Evolutionary conservation across 2,797 vertebrate genomes (phyloP).

Genomic region (Anas bernieri): DNA sequence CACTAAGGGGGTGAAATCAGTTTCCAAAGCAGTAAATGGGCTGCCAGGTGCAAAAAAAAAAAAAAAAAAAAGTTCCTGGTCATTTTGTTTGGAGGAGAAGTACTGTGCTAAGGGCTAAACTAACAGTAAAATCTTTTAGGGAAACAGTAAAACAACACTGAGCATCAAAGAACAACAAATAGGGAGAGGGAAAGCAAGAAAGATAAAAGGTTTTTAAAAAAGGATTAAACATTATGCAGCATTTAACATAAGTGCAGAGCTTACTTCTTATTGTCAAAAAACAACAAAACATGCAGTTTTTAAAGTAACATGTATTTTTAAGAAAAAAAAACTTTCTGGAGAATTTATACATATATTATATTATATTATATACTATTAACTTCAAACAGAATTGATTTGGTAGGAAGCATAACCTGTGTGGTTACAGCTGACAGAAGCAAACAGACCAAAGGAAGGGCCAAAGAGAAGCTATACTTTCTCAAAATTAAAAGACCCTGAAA

Average conservation of each 20-base stretch:
- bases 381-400: background rate
- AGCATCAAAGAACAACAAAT: background rate
- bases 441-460: background rate
- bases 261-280: background rate
- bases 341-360: background rate
- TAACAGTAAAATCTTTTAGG: background rate
- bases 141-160: background rate
- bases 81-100: background rate
- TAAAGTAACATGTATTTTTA: background rate
- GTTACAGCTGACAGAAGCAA: conserved; percentile 38
- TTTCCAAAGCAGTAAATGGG: background rate
- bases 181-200: background rate
- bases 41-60: background rate
- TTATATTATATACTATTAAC: background rate
- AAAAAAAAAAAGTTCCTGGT: background rate
- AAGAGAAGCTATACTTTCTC: conserved; percentile 39
- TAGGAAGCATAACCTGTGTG: background rate
- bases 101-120: background rate
- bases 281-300: background rate
- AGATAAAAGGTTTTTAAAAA: background rate
- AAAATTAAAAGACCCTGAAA: conserved; percentile 48
- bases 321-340: background rate
- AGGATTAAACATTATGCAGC: background rate
- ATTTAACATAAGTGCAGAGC: background rate
- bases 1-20: background rate